phyloP scores from a whole-genome alignment of 2,888 invertebrate genomes.

The Nymphalis urticae region DNA sequence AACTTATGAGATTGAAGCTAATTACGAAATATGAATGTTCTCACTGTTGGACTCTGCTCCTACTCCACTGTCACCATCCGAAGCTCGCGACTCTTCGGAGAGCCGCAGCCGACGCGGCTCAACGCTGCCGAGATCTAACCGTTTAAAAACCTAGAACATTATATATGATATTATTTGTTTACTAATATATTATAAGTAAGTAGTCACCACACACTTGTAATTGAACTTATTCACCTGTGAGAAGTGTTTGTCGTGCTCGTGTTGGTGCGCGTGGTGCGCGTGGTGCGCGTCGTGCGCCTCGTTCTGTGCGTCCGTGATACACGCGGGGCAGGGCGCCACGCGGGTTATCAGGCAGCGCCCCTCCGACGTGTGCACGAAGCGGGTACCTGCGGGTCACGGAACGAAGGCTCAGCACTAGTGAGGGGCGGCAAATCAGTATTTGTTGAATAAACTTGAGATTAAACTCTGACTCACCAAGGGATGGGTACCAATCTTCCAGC shows the following conservation, averaged over 20 bases:
- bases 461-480: constrained; percentile 79
- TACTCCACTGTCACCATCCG: constrained; percentile 94
- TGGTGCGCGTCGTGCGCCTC: constrained; percentile 40
- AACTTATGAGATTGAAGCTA: not conserved
- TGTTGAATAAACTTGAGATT: not conserved
- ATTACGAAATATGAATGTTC: constrained; percentile 17
- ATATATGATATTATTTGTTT: not conserved
- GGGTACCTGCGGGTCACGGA: constrained; percentile 84
- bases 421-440: no score
- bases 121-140: constrained; percentile 53
- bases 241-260: constrained; percentile 43
- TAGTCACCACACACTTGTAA: no score
- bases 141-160: constrained; percentile 54
- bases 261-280: constrained; percentile 42
- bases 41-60: constrained; percentile 87
- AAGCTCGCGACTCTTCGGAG: constrained; percentile 88
- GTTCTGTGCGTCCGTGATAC: constrained; percentile 78
- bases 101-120: constrained; percentile 66
- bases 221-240: constrained; percentile 41
- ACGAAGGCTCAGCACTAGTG: not conserved
- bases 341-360: constrained; percentile 97
- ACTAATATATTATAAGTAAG: no score
- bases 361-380: constrained; percentile 98
- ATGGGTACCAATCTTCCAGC: constrained; percentile 99
- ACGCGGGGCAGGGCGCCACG: constrained; percentile 94